Evolutionary conservation across 2,888 invertebrate genomes (phyloP), one percentile per base, ranked within the genome.

Genomic region (Microctonus hyperodae): DNA sequence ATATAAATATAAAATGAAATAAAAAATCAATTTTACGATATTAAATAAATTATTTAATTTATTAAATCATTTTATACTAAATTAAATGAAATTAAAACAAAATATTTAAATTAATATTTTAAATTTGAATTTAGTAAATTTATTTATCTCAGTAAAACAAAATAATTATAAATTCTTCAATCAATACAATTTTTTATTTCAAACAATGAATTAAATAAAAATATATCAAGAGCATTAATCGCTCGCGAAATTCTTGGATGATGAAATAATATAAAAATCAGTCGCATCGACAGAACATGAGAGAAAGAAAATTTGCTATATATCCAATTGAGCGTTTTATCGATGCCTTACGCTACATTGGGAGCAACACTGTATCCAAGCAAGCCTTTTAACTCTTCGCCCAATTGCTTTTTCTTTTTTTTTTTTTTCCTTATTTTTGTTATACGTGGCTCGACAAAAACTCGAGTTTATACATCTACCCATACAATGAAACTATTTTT

Each of bases 261-360:
- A 53, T 62, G 37, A 53, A 62, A 53, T 62, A 25, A 53, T 51
- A 53, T 28, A 40, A 53, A 59, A 50, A 23, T 7, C 7, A 44
- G 16, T 44, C 20, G 44, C 44, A 5, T 7, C n/a, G 7, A 16
- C 6, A 16, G 9, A 44, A 4, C 1, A 44, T 5, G n/a, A 16
- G 16, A 16, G 16, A 44, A 44, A 16, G 20, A 44, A n/a, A 20
- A 61, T 28, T 28, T 28, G 22, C n/a, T 33, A 33, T 22, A 62
- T n/a, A 23, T 62, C 53, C 53, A 55, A 62, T 62, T 25, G 40
- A 62, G 62, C 53, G 35, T 62, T 62, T 62, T 33, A 62, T 62
- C 53, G 62, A 53, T 51, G 61, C 16, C 62, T 53, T 7, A 16
- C 40, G 53, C 35, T 62, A 62, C 25, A 22, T 44, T 44, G 44